Evolutionary conservation across 2,888 invertebrate genomes (phyloP), one percentile per base, ranked within the genome.

Genomic region (Oconnorella tubifera): DNA sequence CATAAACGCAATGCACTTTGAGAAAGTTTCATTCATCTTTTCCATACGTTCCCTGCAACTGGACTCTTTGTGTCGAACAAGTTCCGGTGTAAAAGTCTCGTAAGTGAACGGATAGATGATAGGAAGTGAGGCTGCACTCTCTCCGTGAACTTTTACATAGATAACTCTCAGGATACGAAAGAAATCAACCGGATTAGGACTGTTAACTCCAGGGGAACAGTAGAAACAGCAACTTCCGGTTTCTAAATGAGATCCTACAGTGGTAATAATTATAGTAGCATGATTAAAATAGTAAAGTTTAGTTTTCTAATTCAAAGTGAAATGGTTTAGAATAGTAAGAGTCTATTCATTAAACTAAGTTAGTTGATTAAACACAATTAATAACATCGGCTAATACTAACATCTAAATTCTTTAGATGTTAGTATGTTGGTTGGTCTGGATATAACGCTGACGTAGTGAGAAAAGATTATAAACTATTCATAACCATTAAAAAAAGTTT

Each of bases 71-170:
- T 63, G 60, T 25, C 65, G 33, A 28, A 71, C 61, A 10, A 72
- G 60, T 31, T 68, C 72, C 14, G 72, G 72, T 19, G 67, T 71
- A 66, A 72, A 72, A 2, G 68, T 66, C 59, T 71, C 72, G 66
- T 69, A 72, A 19, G 69, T 64, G 58, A 72, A 70, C 2, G 72
- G 72, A 55, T 51, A 62, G 23, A 59, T 59, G 59, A 28, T 27
- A 31, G 56, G 48, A 3, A 49, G 2, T 1, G 31, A 14, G 23
- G 40, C 50, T 23, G 48, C 50, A 6, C 6, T 31, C 50, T n/a
- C 63, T 23, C 55, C 61, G 25, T 61, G 51, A 33, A 62, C 55
- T 27, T 57, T 51, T 19, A 60, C 40, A 55, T 51, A 69, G 29
- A 59, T 61, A 49, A 69, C 49, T 28, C 69, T 61, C 31, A 69